Base-by-base conservation (phyloP, 2,113 vertebrate species). In the Grus americana region DNA sequence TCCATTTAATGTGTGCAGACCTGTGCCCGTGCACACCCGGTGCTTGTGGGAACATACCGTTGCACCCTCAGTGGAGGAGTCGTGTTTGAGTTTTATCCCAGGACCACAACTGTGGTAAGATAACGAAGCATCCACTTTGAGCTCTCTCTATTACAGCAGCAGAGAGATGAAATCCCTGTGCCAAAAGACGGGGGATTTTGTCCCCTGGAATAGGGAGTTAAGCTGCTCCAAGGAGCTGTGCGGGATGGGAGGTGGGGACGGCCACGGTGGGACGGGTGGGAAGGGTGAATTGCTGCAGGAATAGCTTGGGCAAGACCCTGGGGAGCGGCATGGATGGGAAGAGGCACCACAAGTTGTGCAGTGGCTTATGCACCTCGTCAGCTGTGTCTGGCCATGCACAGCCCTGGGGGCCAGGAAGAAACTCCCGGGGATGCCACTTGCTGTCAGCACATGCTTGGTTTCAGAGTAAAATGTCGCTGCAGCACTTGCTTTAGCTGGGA, bases 41-140 rank as follows among this genome's bases (percentile, higher is more conserved):
- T 21, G 42, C 72, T 44, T 34, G 34, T 36, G 80, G 55, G 36
- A 49, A 42, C 0, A 0, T 26, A 13, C 5, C 1, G 0, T 7
- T 50, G 70, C 66, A 73, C 38, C 4, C n/a, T 36, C 15, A 4
- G 3, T 40, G 21, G 50, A 70, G 49, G 49, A 46, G 54, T 52
- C 1, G 0, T 12, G 9, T 67, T 27, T 30, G 50, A 36, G 38
- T 81, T 78, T 50, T 34, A 22, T 27, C 50, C 62, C 49, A 58
- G 72, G 27, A 66, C 40, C 67, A 19, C 3, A 2, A 44, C 59
- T 44, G 15, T 29, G 44, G 42, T 17, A 16, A 13, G 50, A 10
- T 17, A 46, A 18, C 7, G 0, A 29, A 58, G 65, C 9, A 3
- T 52, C n/a, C 14, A 3, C 26, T 36, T 38, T 11, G 52, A 88